These are phyloP conservation scores for Corythoichthys intestinalis DNA, from an alignment of 2,113 vertebrate species.

Conservation along the genomic window DNA sequence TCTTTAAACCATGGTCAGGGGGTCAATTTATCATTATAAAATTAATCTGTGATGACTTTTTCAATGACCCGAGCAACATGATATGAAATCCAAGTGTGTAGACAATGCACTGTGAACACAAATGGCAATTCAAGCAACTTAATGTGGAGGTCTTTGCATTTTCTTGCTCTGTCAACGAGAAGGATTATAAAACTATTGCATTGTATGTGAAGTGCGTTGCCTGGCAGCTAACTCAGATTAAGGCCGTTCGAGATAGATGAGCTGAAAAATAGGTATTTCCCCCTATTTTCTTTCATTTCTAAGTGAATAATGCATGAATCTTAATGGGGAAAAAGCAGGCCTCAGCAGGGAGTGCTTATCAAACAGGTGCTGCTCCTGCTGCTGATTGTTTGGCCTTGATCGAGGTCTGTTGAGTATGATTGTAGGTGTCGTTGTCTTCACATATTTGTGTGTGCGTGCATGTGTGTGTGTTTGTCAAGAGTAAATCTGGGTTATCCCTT, in stretches of 20 bases:
- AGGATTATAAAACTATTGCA: neutral
- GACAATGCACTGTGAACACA: neutral
- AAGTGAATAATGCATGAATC: neutral
- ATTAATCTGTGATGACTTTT: slow-evolving; percentile 30
- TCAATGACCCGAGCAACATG: slow-evolving; percentile 20
- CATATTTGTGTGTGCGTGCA: neutral
- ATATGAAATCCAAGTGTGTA: slow-evolving; percentile 4
- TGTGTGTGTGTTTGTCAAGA: slow-evolving; percentile 27
- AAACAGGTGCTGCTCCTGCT: neutral
- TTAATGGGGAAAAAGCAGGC: neutral
- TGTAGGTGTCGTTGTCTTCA: neutral
- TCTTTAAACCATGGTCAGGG: slow-evolving; percentile 17
- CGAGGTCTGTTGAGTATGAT: neutral
- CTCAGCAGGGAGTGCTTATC: neutral
- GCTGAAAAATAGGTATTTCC: neutral
- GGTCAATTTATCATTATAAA: slow-evolving; percentile 25
- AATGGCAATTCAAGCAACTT: neutral
- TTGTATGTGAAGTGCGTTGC: neutral
- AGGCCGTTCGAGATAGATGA: neutral
- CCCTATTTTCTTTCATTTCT: neutral
- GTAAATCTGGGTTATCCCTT: slow-evolving; percentile 14
- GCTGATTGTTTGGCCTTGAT: slow-evolving; percentile 4
- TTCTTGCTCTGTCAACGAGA: neutral
- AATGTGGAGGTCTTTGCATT: neutral
- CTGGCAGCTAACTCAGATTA: neutral